These are phyloP conservation scores for Diachasma alloeum DNA, from an alignment of 1,140 invertebrate species.

Conservation along the genomic window DNA sequence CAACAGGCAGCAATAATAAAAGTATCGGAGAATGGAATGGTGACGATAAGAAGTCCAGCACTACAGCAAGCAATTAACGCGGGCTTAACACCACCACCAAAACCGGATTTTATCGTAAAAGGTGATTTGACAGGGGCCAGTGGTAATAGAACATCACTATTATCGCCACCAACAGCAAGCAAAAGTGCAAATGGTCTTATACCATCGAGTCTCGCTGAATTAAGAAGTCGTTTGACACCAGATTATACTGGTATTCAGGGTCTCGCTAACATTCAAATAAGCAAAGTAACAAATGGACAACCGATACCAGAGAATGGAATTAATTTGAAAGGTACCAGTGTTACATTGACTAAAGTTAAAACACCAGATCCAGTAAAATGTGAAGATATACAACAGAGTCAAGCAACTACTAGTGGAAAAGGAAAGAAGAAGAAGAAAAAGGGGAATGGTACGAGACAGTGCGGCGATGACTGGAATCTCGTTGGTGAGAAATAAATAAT, in stretches of 20 bases:
- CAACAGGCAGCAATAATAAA: slow-evolving; percentile 74
- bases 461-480: slow-evolving; percentile 67
- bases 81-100: slow-evolving; percentile 55
- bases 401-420: slow-evolving; percentile 44
- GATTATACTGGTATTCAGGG: slow-evolving; percentile 53
- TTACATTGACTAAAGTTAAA: slow-evolving; percentile 60
- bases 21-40: slow-evolving; percentile 77
- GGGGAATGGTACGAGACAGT: slow-evolving; percentile 51
- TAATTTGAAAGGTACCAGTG: slow-evolving; percentile 60
- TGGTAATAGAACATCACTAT: slow-evolving; percentile 32
- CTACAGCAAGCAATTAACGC: slow-evolving; percentile 64
- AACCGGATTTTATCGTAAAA: slow-evolving; percentile 61
- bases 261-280: slow-evolving; percentile 61
- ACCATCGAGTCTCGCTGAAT: slow-evolving; percentile 51
- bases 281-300: slow-evolving; percentile 61
- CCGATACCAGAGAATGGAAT: slow-evolving; percentile 61
- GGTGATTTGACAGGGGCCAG: slow-evolving; percentile 42
- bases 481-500: slow-evolving; percentile 65
- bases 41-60: slow-evolving; percentile 79
- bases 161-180: slow-evolving; percentile 23
- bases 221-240: slow-evolving; percentile 46
- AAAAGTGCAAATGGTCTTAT: slow-evolving; percentile 49
- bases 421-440: slow-evolving; percentile 67
- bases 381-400: slow-evolving; percentile 16
- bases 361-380: slow-evolving; percentile 24